Evolutionary conservation across 2,888 invertebrate genomes (phyloP).

Genomic region (Drosophila silvestris): DNA sequence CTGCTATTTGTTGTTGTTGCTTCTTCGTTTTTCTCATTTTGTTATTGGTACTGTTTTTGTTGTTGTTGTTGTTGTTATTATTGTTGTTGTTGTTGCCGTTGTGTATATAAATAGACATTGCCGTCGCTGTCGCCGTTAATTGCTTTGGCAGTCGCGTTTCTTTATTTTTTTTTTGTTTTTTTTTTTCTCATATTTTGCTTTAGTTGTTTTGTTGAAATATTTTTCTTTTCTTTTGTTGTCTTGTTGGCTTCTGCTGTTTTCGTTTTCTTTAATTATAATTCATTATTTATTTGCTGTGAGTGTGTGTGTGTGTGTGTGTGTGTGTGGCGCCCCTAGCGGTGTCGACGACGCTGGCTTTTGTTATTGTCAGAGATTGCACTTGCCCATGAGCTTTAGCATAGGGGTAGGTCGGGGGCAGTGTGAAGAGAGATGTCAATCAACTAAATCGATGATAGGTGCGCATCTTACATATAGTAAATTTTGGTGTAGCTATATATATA

Average conservation of each 20-base stretch:
- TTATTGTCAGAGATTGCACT: slow-evolving; percentile 49
- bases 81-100: slow-evolving; percentile 22
- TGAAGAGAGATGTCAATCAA: slow-evolving; percentile 18
- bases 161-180: slow-evolving; percentile 5
- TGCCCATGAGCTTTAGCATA: slow-evolving; percentile 59
- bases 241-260: slow-evolving; percentile 37
- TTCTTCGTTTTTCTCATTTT: slow-evolving; percentile 4
- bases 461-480: neutral
- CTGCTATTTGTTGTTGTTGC: slow-evolving; percentile 20
- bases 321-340: slow-evolving; percentile 43
- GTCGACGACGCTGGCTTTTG: slow-evolving; percentile 8
- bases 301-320: neutral
- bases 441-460: slow-evolving; percentile 18
- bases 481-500: neutral
- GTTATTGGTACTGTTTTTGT: slow-evolving; percentile 18
- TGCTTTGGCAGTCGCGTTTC: slow-evolving; percentile 37
- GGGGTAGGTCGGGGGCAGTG: slow-evolving; percentile 64
- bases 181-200: neutral
- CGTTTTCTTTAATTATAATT: slow-evolving; percentile 71
- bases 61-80: slow-evolving; percentile 16
- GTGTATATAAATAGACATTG: slow-evolving; percentile 65
- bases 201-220: slow-evolving; percentile 7
- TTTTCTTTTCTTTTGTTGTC: slow-evolving; percentile 1
- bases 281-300: slow-evolving; percentile 61
- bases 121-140: slow-evolving; percentile 53